A percentile compares a stretch with the other conserved stretches of the same genome.
These are phyloP conservation scores for Agapetus fuscipes DNA, from an alignment of 2,888 invertebrate genomes.

Conservation along the genomic window DNA sequence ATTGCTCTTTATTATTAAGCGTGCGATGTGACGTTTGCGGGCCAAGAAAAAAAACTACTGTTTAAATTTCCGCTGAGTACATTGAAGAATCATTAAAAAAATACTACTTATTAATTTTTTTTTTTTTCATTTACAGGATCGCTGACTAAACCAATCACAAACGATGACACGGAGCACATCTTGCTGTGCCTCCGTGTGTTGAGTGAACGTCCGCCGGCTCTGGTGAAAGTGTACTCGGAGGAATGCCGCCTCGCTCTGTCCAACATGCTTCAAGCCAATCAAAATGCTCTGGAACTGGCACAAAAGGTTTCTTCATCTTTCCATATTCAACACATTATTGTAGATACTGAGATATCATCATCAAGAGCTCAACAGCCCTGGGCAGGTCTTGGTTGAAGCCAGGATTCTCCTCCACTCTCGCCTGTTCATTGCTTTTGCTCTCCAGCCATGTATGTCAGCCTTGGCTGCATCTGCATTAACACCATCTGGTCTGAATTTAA, in stretches of 20 bases:
- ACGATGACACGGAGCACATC: slow-evolving; percentile 88
- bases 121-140: slow-evolving; percentile 11
- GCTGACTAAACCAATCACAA: slow-evolving; percentile 71
- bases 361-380: too few species aligned
- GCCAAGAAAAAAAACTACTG: too few species aligned
- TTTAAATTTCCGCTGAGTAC: too few species aligned
- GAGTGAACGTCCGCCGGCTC: slow-evolving; percentile 55
- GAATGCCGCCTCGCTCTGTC: slow-evolving; percentile 70
- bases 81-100: not conserved
- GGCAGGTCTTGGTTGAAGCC: too few species aligned
- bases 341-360: too few species aligned
- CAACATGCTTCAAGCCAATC: slow-evolving; percentile 72
- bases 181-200: slow-evolving; percentile 70
- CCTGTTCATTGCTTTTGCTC: too few species aligned
- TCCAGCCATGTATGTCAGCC: too few species aligned
- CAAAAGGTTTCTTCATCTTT: slow-evolving; percentile 11
- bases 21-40: too few species aligned
- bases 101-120: slow-evolving; percentile 4
- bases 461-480: too few species aligned
- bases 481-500: too few species aligned
- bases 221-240: slow-evolving; percentile 60
- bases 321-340: not conserved
- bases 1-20: too few species aligned
- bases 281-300: slow-evolving; percentile 16
- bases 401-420: too few species aligned